Percentiles rank a stretch among this genome's conserved stretches.
These are phyloP conservation scores for Yponomeuta sedellus DNA, from an alignment of 2,888 invertebrate species.

Conservation along the genomic window DNA sequence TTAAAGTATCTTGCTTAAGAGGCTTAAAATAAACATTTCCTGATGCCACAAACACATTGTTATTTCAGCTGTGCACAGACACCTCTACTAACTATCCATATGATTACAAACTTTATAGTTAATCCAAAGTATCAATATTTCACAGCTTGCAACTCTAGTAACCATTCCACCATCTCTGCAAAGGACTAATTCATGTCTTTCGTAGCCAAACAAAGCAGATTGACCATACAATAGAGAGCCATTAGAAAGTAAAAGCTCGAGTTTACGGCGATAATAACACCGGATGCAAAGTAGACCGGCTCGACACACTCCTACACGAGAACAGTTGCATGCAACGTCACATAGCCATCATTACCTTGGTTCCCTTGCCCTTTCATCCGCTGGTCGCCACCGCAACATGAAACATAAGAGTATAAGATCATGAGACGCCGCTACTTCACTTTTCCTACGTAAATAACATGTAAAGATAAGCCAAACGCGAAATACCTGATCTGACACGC, in stretches of 20 bases:
- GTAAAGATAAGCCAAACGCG: conserved; percentile 23
- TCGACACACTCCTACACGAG: conserved; percentile 47
- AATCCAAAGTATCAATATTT: not conserved
- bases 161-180: not conserved
- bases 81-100: not conserved
- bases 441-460: conserved; percentile 11
- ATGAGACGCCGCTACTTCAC: conserved; percentile 28
- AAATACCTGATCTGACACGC: conserved; percentile 93
- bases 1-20: too few species aligned
- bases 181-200: not conserved
- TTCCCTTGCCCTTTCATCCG: conserved; percentile 93
- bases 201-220: not conserved
- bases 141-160: not conserved
- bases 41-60: not conserved
- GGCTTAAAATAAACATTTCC: not conserved
- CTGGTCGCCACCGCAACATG: conserved; percentile 75
- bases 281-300: conserved; percentile 62
- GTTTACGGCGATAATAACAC: conserved; percentile 42
- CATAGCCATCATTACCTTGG: conserved; percentile 79
- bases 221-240: conserved; percentile 25
- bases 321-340: conserved; percentile 68
- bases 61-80: not conserved
- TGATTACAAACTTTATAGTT: not conserved
- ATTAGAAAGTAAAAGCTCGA: conserved; percentile 43
- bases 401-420: conserved; percentile 66